A percentile compares a stretch with the other conserved stretches of the same genome.
Evolutionary conservation across 2,797 vertebrate genomes (phyloP).

Genomic region (Malacoctenus gilli): DNA sequence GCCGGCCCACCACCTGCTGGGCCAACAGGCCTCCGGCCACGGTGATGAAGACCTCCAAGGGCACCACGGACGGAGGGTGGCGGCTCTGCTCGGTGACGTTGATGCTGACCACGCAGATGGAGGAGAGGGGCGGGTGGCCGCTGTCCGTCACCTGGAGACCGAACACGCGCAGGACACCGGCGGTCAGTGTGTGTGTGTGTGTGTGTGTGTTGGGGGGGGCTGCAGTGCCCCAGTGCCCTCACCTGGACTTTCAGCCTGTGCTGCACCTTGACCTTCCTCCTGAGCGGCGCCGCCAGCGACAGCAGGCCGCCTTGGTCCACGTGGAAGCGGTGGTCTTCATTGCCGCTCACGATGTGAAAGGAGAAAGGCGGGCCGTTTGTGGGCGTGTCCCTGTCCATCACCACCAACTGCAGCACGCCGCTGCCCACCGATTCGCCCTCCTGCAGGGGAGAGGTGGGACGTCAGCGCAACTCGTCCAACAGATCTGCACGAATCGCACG

Average conservation of each 20-base stretch:
- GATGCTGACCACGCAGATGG: constrained; percentile 88
- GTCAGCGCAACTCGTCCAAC: no score
- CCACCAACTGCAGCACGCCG: constrained; percentile 89
- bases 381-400: constrained; percentile 90
- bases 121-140: constrained; percentile 90
- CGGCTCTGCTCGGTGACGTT: constrained; percentile 90
- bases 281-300: constrained; percentile 84
- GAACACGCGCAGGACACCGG: not conserved
- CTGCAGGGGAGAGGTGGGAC: constrained; percentile 67
- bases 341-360: constrained; percentile 90
- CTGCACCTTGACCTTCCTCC: constrained; percentile 80
- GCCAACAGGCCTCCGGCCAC: constrained; percentile 80
- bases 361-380: constrained; percentile 91
- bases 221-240: no score
- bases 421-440: constrained; percentile 88
- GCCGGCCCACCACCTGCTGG: constrained; percentile 88
- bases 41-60: constrained; percentile 93
- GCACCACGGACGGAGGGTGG: constrained; percentile 87
- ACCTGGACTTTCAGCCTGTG: constrained; percentile 95
- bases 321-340: constrained; percentile 87
- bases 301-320: constrained; percentile 91
- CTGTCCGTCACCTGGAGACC: constrained; percentile 91
- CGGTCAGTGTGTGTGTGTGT: no score
- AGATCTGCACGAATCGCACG: not conserved
- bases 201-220: no score